Evolutionary conservation across 2,797 vertebrate species (phyloP).

Genomic region (Erpetoichthys calabaricus): DNA sequence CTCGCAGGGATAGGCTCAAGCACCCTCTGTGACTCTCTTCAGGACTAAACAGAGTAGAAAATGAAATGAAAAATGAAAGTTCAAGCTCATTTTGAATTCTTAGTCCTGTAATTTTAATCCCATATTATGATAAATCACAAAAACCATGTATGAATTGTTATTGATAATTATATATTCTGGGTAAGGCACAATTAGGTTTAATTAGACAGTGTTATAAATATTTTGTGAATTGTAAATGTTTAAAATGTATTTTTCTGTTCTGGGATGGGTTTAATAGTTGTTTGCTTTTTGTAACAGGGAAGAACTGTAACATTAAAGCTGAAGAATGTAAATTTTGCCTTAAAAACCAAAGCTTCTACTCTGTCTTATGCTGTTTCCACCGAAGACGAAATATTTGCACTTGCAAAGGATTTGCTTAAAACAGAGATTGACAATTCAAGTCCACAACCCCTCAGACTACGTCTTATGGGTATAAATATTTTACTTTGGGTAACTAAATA

Average conservation of each 20-base stretch:
- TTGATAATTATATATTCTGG: too few species aligned
- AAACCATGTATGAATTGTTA: too few species aligned
- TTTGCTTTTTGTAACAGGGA: conserved; percentile 48
- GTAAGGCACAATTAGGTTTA: too few species aligned
- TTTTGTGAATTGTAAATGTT: too few species aligned
- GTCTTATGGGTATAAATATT: conserved; percentile 82
- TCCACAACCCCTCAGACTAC: conserved; percentile 72
- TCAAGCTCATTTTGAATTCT: too few species aligned
- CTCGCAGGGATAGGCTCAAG: too few species aligned
- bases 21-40: too few species aligned
- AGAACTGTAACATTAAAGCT: conserved; percentile 88
- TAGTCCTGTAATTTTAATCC: too few species aligned
- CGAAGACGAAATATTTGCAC: conserved; percentile 75
- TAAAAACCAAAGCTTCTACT: conserved; percentile 76
- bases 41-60: too few species aligned
- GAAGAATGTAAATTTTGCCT: conserved; percentile 89
- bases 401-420: conserved; percentile 78
- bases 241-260: conserved; percentile 8
- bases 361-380: conserved; percentile 59
- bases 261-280: conserved; percentile 28
- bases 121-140: too few species aligned
- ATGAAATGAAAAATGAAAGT: too few species aligned
- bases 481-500: neutral
- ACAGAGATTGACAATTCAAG: conserved; percentile 69
- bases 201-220: too few species aligned